phyloP scores from a whole-genome alignment of 2,797 vertebrate genomes.

The Leptodactylus fallax region DNA sequence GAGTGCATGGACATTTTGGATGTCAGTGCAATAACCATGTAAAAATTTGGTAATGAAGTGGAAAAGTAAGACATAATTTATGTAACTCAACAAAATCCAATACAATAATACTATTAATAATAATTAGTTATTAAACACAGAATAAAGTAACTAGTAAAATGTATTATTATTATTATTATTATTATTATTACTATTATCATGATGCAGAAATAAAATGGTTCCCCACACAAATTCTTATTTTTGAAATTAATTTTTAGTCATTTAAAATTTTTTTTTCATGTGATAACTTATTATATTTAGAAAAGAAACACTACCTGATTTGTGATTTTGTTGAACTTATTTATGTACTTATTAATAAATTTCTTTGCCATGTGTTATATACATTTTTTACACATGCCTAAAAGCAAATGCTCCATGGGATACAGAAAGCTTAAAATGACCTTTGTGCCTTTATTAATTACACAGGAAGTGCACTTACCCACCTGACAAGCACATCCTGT shows the following conservation, averaged over 20 bases:
- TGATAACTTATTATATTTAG: neutral
- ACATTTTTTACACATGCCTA: neutral
- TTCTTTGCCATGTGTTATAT: slow-evolving; percentile 10
- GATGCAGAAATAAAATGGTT: slow-evolving; percentile 1
- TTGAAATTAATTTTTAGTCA: neutral
- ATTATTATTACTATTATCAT: slow-evolving; percentile 9
- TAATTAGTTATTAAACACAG: neutral
- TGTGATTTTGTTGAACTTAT: neutral
- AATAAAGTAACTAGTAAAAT: neutral
- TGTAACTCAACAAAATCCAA: neutral
- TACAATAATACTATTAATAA: slow-evolving; percentile 2
- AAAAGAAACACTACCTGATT: neutral
- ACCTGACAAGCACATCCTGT: slow-evolving; percentile 42
- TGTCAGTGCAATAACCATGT: neutral
- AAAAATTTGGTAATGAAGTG: neutral
- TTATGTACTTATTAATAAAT: neutral
- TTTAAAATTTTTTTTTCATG: neutral
- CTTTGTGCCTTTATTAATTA: slow-evolving; percentile 41
- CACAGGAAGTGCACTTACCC: slow-evolving; percentile 39
- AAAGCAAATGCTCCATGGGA: neutral
- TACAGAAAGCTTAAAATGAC: slow-evolving; percentile 1
- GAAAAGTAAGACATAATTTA: neutral
- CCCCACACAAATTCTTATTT: neutral
- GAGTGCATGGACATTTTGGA: neutral
- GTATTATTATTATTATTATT: neutral